A percentile compares a stretch with the other conserved stretches of the same genome.
Conservation (phyloP, 1,140 invertebrate genomes). For the Physella acuta region DNA sequence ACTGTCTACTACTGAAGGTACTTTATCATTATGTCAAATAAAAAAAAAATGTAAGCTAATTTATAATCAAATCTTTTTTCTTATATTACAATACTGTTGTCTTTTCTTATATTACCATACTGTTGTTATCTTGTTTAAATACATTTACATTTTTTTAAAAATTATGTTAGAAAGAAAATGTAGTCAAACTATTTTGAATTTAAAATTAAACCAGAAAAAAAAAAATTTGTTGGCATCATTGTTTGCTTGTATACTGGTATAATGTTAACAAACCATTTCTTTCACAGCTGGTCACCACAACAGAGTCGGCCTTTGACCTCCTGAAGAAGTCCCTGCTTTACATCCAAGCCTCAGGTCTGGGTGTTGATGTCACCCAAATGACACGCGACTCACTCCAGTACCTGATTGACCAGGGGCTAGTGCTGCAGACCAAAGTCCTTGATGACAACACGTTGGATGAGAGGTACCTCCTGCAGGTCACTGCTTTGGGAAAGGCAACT, state of each 20-base stretch:
- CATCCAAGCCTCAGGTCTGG: slow-evolving; percentile 64
- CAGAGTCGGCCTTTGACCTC: slow-evolving; percentile 57
- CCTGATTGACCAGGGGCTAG: slow-evolving; percentile 49
- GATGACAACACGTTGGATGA: background rate
- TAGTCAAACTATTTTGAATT: no score
- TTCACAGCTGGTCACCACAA: slow-evolving; percentile 40
- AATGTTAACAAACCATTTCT: no score
- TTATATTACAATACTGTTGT: slow-evolving; percentile 5
- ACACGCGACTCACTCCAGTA: slow-evolving; percentile 58
- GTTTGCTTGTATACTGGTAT: no score
- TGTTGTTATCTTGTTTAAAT: no score
- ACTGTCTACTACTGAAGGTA: no score
- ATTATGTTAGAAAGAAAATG: no score
- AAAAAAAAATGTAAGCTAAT: background rate
- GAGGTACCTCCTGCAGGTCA: slow-evolving; percentile 36
- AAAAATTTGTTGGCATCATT: no score
- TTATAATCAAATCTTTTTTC: background rate
- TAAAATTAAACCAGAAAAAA: no score
- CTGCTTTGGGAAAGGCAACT: slow-evolving; percentile 73
- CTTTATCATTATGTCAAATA: no score
- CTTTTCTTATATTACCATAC: no score
- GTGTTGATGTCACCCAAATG: slow-evolving; percentile 65
- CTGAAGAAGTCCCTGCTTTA: slow-evolving; percentile 66
- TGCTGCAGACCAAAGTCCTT: slow-evolving; percentile 34
- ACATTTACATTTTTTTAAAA: no score